Base-by-base conservation (phyloP, 2,797 vertebrate species). In the Rhinoraja longicauda region DNA sequence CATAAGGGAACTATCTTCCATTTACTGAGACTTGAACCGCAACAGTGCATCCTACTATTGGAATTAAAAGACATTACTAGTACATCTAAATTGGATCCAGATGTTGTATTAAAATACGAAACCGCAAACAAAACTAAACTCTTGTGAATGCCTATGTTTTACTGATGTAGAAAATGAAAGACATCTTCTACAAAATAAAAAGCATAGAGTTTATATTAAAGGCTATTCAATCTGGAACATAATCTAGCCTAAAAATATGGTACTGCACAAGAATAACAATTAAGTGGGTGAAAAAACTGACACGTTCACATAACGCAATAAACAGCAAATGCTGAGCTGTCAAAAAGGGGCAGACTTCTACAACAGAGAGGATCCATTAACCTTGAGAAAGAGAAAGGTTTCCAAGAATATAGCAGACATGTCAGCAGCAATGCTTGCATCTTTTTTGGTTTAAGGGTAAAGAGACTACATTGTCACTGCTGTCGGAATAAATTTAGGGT, bases 21-120 rank as follows among this genome's bases (percentile, higher is more conserved):
- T 90, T 17, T 90, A 67, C 64, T n/a, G 29, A 67, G 17, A 67
- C 26, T 90, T 15, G 32, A 90, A 90, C 29, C 32, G 88, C 84
- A 64, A 62, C 82, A 62, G 26, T 88, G 4, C 57, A 88, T 88
- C 57, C 36, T 32, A 67, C 29, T 64, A 67, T 17, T 67, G 62
- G 62, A 90, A 90, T 32, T 88, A 64, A 88, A 67, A 88, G 12
- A 86, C 53, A 29, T 86, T 64, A 86, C 32, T 64, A 82, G 21
- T 26, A 82, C 59, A n/a, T 67, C 32, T 67, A 62, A 90, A 90
- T 36, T 15, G 62, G 36, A 90, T 67, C n/a, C 62, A 67, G 59
- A 67, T 90, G 86, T 67, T 90, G 86, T 62, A 19, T 5, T 62
- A 21, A 64, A 62, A 90, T 82, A 57, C 15, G 82, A 82, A 90